phyloP scores from a whole-genome alignment of 2,797 vertebrate species.

The Ataeniobius toweri region DNA sequence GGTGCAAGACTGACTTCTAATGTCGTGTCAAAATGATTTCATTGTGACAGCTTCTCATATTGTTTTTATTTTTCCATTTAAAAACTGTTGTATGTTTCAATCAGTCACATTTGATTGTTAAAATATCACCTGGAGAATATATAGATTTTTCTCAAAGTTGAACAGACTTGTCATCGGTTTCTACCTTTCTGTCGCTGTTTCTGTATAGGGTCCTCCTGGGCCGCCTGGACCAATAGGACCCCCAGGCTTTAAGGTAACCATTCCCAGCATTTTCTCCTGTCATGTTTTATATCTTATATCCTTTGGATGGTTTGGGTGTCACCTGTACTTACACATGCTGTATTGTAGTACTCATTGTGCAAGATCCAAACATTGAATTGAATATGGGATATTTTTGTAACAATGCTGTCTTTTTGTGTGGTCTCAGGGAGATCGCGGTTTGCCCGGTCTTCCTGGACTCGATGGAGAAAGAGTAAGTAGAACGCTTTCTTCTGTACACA shows the following conservation, averaged over 20 bases:
- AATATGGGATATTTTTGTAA: neutral
- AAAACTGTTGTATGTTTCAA: neutral
- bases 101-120: neutral
- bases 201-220: conserved; percentile 91
- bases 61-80: neutral
- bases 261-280: neutral
- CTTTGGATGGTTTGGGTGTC: neutral
- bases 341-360: no score
- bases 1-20: conserved; percentile 33
- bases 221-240: conserved; percentile 90
- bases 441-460: conserved; percentile 88
- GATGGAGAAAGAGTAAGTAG: conserved; percentile 93
- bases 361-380: neutral
- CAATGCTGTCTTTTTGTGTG: neutral
- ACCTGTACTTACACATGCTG: neutral
- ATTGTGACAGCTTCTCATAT: neutral
- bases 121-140: neutral
- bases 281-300: neutral
- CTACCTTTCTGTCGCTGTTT: conserved; percentile 37
- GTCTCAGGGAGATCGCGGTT: conserved; percentile 89
- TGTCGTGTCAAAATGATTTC: conserved; percentile 24
- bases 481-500: neutral
- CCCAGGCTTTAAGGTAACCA: conserved; percentile 88
- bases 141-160: neutral
- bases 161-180: neutral